These are phyloP conservation scores for Tipula lateralis DNA, from an alignment of 2,888 invertebrate genomes.

Conservation along the genomic window DNA sequence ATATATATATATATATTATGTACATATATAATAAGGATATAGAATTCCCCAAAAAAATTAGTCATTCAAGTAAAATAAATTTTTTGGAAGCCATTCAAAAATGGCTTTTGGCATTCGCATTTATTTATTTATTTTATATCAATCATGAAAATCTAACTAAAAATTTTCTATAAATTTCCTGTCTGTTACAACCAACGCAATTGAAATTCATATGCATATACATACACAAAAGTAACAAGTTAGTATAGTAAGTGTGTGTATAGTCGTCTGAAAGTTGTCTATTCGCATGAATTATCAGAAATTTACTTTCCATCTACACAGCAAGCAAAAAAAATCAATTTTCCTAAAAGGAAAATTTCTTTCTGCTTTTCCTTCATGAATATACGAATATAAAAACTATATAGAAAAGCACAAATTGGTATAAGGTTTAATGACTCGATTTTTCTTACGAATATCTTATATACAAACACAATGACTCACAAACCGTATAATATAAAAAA, in stretches of 20 bases:
- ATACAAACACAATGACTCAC: conserved; percentile 3
- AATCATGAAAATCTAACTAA: conserved; percentile 11
- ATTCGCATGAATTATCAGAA: neutral
- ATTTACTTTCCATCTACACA: neutral
- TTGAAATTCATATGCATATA: neutral
- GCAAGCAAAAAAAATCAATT: neutral
- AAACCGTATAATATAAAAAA: neutral
- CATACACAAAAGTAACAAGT: neutral
- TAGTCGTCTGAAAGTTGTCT: neutral
- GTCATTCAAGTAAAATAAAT: neutral
- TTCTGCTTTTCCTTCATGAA: neutral
- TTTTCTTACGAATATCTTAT: conserved; percentile 4
- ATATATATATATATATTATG: neutral
- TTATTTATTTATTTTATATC: neutral
- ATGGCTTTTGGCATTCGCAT: neutral
- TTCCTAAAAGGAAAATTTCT: neutral
- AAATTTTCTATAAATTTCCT: neutral
- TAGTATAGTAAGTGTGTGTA: neutral
- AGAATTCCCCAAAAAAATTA: neutral
- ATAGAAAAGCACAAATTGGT: neutral
- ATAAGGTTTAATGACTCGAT: neutral
- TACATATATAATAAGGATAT: neutral
- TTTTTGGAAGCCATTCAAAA: neutral
- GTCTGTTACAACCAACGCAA: neutral
- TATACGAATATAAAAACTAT: neutral